Percentiles rank a stretch among this genome's conserved stretches.
phyloP scores from a whole-genome alignment of 2,113 vertebrate genomes.

The cat (Felis catus) region F.catus_Fca126_mat1.0 CM031428.1:49635501-49636000 shows the following conservation, averaged over 20 bases:
- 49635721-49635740: neutral
- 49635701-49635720: neutral
- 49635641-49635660: neutral
- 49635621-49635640: neutral
- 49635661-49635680: neutral
- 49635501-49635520: neutral
- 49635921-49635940: neutral
- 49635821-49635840: neutral
- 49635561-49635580: neutral
- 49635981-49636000: neutral
- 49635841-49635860: too few species aligned
- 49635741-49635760: neutral
- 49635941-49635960: neutral
- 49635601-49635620: neutral
- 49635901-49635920: neutral
- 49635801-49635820: neutral
- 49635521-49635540: neutral
- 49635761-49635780: neutral
- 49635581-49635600: neutral
- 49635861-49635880: neutral
- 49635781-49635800: neutral
- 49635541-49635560: neutral
- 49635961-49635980: neutral
- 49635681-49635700: neutral
- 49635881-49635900: neutral